These are phyloP conservation scores for Drosophila ogumai DNA, from an alignment of 1,140 invertebrate genomes.

Conservation along the genomic window DNA sequence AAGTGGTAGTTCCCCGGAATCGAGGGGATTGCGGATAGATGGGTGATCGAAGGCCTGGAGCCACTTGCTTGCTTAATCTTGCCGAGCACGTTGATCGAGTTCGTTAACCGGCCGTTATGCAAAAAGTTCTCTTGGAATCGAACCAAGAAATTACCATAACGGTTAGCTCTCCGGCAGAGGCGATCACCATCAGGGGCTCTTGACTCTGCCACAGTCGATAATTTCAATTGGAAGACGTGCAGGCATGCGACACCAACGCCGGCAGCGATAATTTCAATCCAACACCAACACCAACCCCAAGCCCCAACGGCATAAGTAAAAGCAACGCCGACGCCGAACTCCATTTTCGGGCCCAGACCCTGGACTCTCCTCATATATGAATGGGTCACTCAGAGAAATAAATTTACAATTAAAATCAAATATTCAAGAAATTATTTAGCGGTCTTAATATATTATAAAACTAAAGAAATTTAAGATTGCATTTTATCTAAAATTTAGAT, in stretches of 20 bases:
- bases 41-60: neutral
- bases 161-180: conserved; percentile 50
- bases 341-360: conserved; percentile 36
- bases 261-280: conserved; percentile 30
- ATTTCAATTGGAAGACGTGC: conserved; percentile 60
- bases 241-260: conserved; percentile 67
- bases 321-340: conserved; percentile 28
- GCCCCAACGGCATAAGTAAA: conserved; percentile 16
- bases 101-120: conserved; percentile 77
- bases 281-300: conserved; percentile 4
- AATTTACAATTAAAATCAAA: neutral
- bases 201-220: conserved; percentile 25
- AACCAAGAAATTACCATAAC: conserved; percentile 81
- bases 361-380: conserved; percentile 22
- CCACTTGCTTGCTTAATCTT: conserved; percentile 61
- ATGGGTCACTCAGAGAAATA: conserved; percentile 3
- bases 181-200: conserved; percentile 24
- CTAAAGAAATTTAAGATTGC: neutral
- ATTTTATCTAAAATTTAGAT: neutral
- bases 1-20: conserved; percentile 39
- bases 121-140: conserved; percentile 74
- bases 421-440: neutral
- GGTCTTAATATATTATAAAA: too few relatives aligned
- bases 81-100: conserved; percentile 61
- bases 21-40: neutral